Evolutionary conservation across 2,113 vertebrate species (phyloP).

Genomic region (Tupaia tana): DNA sequence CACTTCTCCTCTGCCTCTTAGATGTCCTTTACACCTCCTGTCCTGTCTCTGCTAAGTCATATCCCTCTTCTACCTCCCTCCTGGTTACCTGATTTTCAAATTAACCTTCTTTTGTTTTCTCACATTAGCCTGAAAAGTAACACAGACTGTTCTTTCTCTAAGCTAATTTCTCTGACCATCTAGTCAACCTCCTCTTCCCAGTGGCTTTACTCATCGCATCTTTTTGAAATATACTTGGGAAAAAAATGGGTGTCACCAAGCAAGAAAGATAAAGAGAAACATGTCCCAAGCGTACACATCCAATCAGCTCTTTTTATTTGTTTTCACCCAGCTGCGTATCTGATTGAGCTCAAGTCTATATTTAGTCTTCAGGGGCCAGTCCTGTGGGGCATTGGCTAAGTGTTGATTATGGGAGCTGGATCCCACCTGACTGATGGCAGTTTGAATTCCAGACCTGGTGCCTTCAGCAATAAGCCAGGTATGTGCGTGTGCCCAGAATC

Average conservation of each 20-base stretch:
- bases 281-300: background rate
- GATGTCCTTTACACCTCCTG: conserved; percentile 23
- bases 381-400: no score
- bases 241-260: background rate
- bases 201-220: background rate
- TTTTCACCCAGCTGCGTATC: background rate
- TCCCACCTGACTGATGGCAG: no score
- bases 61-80: background rate
- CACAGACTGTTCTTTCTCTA: conserved; percentile 46
- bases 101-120: conserved; percentile 38
- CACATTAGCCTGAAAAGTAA: conserved; percentile 64
- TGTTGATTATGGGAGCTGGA: no score
- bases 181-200: background rate
- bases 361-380: background rate
- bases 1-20: background rate
- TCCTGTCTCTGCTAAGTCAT: background rate
- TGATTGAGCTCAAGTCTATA: background rate
- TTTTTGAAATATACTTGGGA: conserved; percentile 25
- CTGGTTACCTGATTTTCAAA: conserved; percentile 43
- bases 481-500: no score
- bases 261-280: background rate
- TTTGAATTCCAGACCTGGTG: no score
- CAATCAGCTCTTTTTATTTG: background rate
- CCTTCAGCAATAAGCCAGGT: no score
- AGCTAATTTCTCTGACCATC: conserved; percentile 32